Percentiles rank a stretch among this genome's conserved stretches.
These are phyloP conservation scores for Chymomyza procnemis DNA, from an alignment of 2,888 invertebrate species.

Conservation along the genomic window DNA sequence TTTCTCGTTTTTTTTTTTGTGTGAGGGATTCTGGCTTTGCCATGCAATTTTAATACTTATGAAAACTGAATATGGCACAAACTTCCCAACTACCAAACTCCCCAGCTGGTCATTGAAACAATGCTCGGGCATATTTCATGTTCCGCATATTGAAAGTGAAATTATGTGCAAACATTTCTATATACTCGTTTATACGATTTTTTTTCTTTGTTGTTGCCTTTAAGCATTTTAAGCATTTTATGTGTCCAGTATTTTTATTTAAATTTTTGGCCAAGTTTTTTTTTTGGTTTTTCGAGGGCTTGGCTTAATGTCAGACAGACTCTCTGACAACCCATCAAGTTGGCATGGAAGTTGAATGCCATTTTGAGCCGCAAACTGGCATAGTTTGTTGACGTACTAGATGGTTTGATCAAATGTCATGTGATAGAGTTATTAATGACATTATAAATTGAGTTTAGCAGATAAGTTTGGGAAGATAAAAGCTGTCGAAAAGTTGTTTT, in stretches of 20 bases:
- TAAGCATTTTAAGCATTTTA: neutral
- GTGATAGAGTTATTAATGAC: neutral
- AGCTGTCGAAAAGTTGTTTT: neutral
- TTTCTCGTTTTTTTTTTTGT: neutral
- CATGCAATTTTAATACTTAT: slow-evolving; percentile 33
- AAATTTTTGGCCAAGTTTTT: neutral
- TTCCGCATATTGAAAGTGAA: slow-evolving; percentile 28
- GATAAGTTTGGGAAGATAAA: neutral
- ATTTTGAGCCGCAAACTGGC: neutral
- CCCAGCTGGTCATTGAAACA: slow-evolving; percentile 41
- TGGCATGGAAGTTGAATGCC: neutral
- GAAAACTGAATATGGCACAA: slow-evolving; percentile 53
- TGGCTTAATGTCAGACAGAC: neutral
- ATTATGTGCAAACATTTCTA: neutral
- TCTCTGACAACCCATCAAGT: neutral
- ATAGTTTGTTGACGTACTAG: neutral
- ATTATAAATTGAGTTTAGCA: neutral
- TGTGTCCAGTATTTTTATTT: neutral
- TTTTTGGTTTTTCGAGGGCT: neutral
- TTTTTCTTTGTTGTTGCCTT: neutral
- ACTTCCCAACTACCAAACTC: slow-evolving; percentile 39
- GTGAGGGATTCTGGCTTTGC: neutral
- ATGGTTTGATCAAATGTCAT: neutral
- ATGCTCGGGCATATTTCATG: slow-evolving; percentile 37
- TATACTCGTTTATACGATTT: neutral